Base-by-base conservation (phyloP, 2,888 invertebrate species). In the Aspidiotus rigidus region DNA sequence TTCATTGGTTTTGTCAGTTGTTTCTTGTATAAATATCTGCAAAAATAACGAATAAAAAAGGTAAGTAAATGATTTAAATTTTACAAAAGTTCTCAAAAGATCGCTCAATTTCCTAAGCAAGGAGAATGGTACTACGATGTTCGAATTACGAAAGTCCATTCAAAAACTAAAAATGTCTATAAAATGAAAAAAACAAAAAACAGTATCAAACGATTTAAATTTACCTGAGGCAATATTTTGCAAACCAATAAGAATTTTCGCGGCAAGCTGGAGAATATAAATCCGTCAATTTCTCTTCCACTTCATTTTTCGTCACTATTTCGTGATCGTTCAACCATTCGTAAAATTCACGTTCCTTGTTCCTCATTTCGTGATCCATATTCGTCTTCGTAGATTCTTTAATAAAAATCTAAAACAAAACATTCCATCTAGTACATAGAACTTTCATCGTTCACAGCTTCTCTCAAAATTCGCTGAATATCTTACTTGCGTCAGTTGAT, bases 171-270 rank as follows among this genome's bases (percentile, higher is more conserved):
- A n/a, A 15, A 7, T 10, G 10, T 28, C 28, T 28, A n/a, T n/a
- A n/a, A n/a, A n/a, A n/a, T n/a, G n/a, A n/a, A n/a, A n/a, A n/a
- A n/a, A n/a, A n/a, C n/a, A n/a, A n/a, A n/a, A n/a, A 16, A 17
- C 11, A n/a, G 9, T 17, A 10, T 44, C 42, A n/a, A 10, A 16
- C 44, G 10, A 62, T 49, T 1, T 6, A 3, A 8, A 54, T n/a
- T n/a, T 40, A 64, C 64, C 64, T 64, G 28, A 40, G 64, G 28
- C 64, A 64, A 55, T 64, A 64, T n/a, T 64, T 64, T 7, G 40
- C 54, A 64, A 64, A 64, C 64, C 64, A 64, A 15, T 64, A 0
- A 9, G 64, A 55, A 40, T 55, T 55, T 2, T 15, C 9, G 10
- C 28, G 40, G n/a, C 39, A 53, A 9, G 39, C 39, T 7, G 55